Evolutionary conservation across 2,888 invertebrate species (phyloP), one percentile per base, ranked within the genome.

Genomic region (Mythimna loreyi): DNA sequence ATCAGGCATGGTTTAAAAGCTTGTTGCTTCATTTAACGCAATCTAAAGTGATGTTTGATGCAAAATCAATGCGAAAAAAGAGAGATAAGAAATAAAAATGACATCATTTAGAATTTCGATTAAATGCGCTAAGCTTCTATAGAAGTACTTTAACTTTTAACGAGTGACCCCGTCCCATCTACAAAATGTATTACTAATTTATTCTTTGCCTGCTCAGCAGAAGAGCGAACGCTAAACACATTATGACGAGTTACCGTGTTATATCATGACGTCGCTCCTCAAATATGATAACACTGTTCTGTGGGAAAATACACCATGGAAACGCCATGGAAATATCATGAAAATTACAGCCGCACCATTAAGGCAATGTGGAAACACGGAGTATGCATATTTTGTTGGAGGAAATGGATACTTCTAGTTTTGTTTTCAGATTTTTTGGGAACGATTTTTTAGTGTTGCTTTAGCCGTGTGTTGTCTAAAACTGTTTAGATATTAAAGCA

Each of bases 241-340:
- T 94, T 94, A 94, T 91, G 91, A 92, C 91, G 90, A 91, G 91
- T 89, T 91, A 87, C 89, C 86, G 73, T 82, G 86, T 85, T 85
- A 80, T 85, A 88, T 91, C 90, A 89, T 89, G 88, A 86, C 75
- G 83, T 78, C 75, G 76, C 75, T 78, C 82, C 83, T 80, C 87
- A 86, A 88, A 88, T 89, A 86, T 81, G 77, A 85, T 81, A 84
- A 84, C 84, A 75, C 76, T 81, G 81, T 81, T 86, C 86, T 89
- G 87, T 86, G 88, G 87, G 83, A 86, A 87, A 88, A 87, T 84
- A 78, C 78, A 85, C 85, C 87, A 84, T 81, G 85, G 76, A 87
- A 88, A 86, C 81, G 82, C 85, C 86, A 86, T 81, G 86, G 75
- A 87, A 88, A 87, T 88, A 84, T 85, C 86, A 86, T 83, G 86